phyloP scores from a whole-genome alignment of 2,113 vertebrate genomes.

The Callaeas wilsoni region DNA sequence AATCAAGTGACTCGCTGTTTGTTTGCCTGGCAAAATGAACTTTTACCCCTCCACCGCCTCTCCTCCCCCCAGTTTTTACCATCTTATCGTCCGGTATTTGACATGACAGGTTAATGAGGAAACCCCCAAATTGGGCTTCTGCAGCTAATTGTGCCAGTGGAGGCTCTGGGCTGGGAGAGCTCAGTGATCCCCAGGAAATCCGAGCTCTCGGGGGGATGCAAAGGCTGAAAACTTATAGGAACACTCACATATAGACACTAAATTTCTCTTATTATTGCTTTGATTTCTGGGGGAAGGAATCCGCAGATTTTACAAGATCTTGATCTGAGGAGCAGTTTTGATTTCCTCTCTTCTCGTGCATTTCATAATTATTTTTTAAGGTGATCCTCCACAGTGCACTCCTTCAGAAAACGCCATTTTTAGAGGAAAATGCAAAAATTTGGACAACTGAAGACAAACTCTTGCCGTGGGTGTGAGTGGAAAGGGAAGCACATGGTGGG shows the following conservation, averaged over 20 bases:
- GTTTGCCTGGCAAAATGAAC: constrained; percentile 62
- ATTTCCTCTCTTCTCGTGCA: background rate
- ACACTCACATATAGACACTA: background rate
- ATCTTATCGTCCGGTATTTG: constrained; percentile 29
- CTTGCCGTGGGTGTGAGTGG: background rate
- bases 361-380: background rate
- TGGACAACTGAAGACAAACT: background rate
- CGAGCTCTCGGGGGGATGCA: constrained; percentile 49
- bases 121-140: constrained; percentile 62
- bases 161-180: constrained; percentile 63
- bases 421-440: background rate
- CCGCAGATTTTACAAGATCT: background rate
- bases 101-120: constrained; percentile 72
- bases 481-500: background rate
- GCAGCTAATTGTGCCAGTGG: constrained; percentile 70
- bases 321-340: background rate
- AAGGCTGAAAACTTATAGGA: background rate
- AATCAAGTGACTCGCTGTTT: constrained; percentile 57
- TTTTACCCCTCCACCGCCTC: constrained; percentile 38
- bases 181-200: constrained; percentile 68
- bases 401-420: background rate
- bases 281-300: background rate
- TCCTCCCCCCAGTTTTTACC: constrained; percentile 4
- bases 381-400: rapidly evolving
- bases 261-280: background rate